phyloP scores from a whole-genome alignment of 2,888 invertebrate species.

The Anticlea derivata region DNA sequence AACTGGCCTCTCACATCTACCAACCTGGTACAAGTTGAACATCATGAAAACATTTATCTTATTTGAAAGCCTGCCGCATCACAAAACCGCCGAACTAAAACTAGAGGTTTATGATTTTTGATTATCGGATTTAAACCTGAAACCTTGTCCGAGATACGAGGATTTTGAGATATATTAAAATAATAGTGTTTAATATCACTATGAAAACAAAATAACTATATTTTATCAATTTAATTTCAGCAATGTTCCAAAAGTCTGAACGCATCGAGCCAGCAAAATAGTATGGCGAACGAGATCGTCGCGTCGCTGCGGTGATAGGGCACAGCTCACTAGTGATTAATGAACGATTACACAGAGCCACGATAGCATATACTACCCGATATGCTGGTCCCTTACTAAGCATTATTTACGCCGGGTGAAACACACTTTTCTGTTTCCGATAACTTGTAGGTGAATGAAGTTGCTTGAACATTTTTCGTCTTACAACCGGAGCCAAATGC shows the following conservation, averaged over 20 bases:
- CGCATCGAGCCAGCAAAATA: constrained; percentile 79
- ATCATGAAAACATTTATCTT: no score
- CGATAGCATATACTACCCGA: constrained; percentile 70
- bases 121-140: no score
- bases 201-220: not conserved
- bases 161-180: no score
- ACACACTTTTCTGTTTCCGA: not conserved
- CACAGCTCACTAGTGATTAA: constrained; percentile 67
- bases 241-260: constrained; percentile 81
- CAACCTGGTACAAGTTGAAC: no score
- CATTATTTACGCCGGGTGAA: constrained; percentile 12
- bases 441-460: not conserved
- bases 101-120: no score
- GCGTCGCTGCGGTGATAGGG: constrained; percentile 82
- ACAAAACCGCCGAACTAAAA: no score
- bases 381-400: constrained; percentile 49
- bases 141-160: no score
- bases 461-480: not conserved
- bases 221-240: constrained; percentile 54
- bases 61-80: no score
- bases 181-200: no score
- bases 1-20: no score
- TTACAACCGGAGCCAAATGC: no score
- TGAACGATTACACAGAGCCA: constrained; percentile 67
- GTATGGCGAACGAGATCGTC: constrained; percentile 80